Base-by-base conservation (phyloP, 1,140 invertebrate species). In the Paralvinella palmiformis region DNA sequence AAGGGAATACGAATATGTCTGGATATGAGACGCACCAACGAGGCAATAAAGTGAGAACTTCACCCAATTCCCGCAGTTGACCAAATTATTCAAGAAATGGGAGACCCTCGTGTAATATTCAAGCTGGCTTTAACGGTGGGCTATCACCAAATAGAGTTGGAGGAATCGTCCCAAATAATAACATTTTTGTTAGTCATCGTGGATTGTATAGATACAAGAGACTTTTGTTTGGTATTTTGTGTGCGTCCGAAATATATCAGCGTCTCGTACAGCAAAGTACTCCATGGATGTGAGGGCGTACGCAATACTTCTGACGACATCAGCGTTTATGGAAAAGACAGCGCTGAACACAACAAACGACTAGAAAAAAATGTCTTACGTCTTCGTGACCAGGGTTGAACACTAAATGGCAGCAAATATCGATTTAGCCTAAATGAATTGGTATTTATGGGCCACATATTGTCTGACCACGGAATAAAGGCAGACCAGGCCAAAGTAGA, bases 141-240 rank as follows among this genome's bases (percentile, higher is more conserved):
- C 10, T 70, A 55, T 50, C 67, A 70, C 48, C 69, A 71, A 48
- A 20, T 68, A 7, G 59, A 56, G 33, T 48, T 70, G 57, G 57
- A 20, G 37, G 57, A 59, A 37, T 20, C 20, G 1, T 37, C 32
- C 20, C 32, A 35, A n/a, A 15, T 17, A n/a, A 59, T 59, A 36
- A 59, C 5, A 35, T 35, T n/a, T 59, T 59, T 31, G 32, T 22
- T n/a, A 59, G 29, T 36, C 57, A 59, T 36, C 15, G 15, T 17
- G 13, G 57, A 2, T 41, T 59, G 57, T 59, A 59, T 3, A 35
- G 31, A 20, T 59, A 59, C 33, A 17, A n/a, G n/a, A 35, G 5
- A 20, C 5, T 59, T 20, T 20, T 59, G 36, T 59, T 59, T 35
- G 57, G 31, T 31, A 36, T 59, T n/a, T 32, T 35, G 6, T 35